Evolutionary conservation across 2,888 invertebrate species (phyloP), one percentile per base, ranked within the genome.

Genomic region (Tortricodes alternella): DNA sequence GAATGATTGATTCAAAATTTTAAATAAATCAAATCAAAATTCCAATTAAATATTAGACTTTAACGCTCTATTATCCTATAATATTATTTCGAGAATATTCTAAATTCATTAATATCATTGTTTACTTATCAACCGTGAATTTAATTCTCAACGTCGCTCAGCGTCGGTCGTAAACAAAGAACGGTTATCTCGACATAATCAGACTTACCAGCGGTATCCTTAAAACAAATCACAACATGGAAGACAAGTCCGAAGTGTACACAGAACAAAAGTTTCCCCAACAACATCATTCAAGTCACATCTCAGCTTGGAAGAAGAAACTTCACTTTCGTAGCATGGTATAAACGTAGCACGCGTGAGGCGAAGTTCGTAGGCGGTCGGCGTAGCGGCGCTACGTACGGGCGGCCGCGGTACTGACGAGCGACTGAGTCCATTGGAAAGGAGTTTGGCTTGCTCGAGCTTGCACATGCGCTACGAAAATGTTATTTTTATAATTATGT

Each of bases 221-320:
- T 89, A 81, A 89, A 89, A 79, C 90, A 89, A 80, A 89, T 90
- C 80, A 88, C 90, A 78, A 87, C 83, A 73, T 89, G 89, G 83
- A 90, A 89, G 86, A 89, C 88, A 71, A 90, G 89, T 89, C 89
- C 90, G 67, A 90, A 89, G 68, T 89, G 85, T 83, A 87, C 72
- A 76, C 83, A 90, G 79, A 88, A 89, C 81, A 90, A 84, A 74
- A 89, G 78, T 85, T 87, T 89, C 75, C 81, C 82, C 74, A 89
- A 84, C 85, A 84, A 84, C 89, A 90, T 90, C 74, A 84, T 89
- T 87, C 77, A 82, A 78, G 76, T 80, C 83, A 86, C 89, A 89
- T 89, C 60, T 74, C 86, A 85, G 76, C 63, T 73, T 71, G 62
- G 66, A 58, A 60, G 66, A 58, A 63, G 63, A 74, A 76, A 80